phyloP scores from a whole-genome alignment of 2,888 invertebrate species.

The Drosophila nr. fundita region DNA sequence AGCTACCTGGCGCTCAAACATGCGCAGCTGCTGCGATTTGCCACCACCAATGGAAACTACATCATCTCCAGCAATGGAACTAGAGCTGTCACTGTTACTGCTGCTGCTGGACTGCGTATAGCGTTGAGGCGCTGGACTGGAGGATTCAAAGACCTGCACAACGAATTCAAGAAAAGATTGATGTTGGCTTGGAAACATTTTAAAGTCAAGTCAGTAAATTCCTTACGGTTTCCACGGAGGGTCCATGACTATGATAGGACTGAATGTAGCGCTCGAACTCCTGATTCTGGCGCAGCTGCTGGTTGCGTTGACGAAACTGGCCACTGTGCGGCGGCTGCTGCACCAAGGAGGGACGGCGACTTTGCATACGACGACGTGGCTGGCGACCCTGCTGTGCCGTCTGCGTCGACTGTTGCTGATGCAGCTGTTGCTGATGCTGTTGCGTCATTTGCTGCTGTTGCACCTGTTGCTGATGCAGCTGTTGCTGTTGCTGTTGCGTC shows the following conservation, averaged over 20 bases:
- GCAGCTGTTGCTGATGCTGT: slow-evolving; percentile 50
- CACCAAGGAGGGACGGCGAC: slow-evolving; percentile 56
- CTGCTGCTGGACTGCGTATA: slow-evolving; percentile 59
- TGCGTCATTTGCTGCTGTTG: slow-evolving; percentile 28
- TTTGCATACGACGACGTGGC: slow-evolving; percentile 55
- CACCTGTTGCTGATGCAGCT: slow-evolving; percentile 19
- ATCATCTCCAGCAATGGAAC: slow-evolving; percentile 53
- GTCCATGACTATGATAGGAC: slow-evolving; percentile 82
- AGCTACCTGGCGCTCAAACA: slow-evolving; percentile 82
- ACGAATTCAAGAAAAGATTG: background rate
- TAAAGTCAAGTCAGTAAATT: background rate
- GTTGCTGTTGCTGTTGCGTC: slow-evolving; percentile 14
- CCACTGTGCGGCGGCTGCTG: slow-evolving; percentile 66
- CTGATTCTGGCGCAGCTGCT: slow-evolving; percentile 81
- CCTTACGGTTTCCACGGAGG: slow-evolving; percentile 83
- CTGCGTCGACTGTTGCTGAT: slow-evolving; percentile 38
- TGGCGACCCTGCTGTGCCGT: slow-evolving; percentile 39
- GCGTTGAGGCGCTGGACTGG: slow-evolving; percentile 74
- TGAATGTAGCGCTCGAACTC: slow-evolving; percentile 84
- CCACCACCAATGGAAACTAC: slow-evolving; percentile 63
- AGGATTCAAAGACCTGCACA: slow-evolving; percentile 80
- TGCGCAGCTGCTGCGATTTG: slow-evolving; percentile 66
- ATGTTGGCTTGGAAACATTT: background rate
- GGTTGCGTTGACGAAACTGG: slow-evolving; percentile 73
- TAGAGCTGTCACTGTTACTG: slow-evolving; percentile 28